A percentile compares a stretch with the other conserved stretches of the same genome.
Evolutionary conservation across 2,113 vertebrate species (phyloP).

Genomic region (Rhadina sibilatrix): DNA sequence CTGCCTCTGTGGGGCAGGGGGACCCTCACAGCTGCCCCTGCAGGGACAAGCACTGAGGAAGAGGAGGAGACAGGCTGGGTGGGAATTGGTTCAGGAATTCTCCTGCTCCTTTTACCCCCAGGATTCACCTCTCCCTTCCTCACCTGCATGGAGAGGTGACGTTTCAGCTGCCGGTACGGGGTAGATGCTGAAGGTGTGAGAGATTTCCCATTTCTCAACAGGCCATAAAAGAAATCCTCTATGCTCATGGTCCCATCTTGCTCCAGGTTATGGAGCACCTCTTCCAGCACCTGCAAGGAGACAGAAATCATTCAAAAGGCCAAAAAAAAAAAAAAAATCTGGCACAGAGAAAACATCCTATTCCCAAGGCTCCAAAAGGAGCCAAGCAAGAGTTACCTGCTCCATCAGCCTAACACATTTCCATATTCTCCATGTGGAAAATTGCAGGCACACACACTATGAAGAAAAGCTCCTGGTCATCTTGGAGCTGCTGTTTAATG

Average conservation of each 20-base stretch:
- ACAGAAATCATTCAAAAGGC: background rate
- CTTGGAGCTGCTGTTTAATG: background rate
- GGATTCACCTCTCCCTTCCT: background rate
- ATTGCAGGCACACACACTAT: accelerated
- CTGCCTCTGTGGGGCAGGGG: background rate
- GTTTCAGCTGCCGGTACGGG: slow-evolving; percentile 90
- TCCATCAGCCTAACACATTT: background rate
- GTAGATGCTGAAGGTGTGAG: slow-evolving; percentile 86
- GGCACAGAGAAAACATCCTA: background rate
- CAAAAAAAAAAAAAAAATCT: background rate
- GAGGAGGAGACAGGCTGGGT: background rate
- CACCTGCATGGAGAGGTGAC: slow-evolving; percentile 93
- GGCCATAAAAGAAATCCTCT: slow-evolving; percentile 85
- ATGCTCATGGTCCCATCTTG: slow-evolving; percentile 82
- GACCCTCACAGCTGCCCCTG: background rate
- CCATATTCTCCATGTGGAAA: background rate
- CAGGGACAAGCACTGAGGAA: background rate
- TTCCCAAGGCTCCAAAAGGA: background rate
- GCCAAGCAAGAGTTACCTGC: background rate
- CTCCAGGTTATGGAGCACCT: slow-evolving; percentile 76
- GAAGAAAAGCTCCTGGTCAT: background rate
- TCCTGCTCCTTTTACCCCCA: background rate
- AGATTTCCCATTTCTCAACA: slow-evolving; percentile 80
- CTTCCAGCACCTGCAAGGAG: slow-evolving; percentile 76
- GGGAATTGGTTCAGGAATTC: background rate